Evolutionary conservation across 2,888 invertebrate species (phyloP).

Genomic region (Loripinus fragilis): DNA sequence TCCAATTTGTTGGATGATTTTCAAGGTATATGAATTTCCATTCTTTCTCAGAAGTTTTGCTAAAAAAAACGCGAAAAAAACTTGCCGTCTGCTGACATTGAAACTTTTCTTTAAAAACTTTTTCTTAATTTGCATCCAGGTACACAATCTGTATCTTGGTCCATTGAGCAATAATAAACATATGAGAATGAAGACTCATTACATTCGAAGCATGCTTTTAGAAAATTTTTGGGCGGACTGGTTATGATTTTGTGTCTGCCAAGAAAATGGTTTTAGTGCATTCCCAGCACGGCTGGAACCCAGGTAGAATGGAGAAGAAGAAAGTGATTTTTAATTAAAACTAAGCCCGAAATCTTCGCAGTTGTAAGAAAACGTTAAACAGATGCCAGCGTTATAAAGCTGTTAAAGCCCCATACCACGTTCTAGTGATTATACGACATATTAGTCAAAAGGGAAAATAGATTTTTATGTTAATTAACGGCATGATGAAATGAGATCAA

Average conservation of each 20-base stretch:
- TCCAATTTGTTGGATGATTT: too few relatives aligned
- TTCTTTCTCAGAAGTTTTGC: too few relatives aligned
- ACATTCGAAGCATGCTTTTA: constrained; percentile 4
- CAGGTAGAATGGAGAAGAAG: constrained; percentile 39
- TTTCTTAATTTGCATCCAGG: constrained; percentile 13
- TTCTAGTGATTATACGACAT: constrained; percentile 53
- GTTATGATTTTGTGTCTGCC: constrained; percentile 46
- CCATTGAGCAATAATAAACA: constrained; percentile 43
- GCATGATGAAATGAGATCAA: constrained; percentile 61
- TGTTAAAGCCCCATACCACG: constrained; percentile 49
- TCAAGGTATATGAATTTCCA: too few relatives aligned
- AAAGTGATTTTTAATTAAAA: constrained; percentile 64
- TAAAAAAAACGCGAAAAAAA: background rate
- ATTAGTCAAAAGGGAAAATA: constrained; percentile 56
- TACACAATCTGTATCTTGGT: constrained; percentile 40
- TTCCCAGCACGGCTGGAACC: constrained; percentile 52
- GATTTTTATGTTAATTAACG: constrained; percentile 59
- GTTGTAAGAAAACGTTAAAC: constrained; percentile 51
- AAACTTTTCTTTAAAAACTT: background rate
- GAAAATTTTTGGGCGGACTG: constrained; percentile 37
- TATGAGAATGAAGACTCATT: constrained; percentile 44
- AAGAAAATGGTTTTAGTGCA: constrained; percentile 51
- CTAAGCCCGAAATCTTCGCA: constrained; percentile 59
- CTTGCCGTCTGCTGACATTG: background rate
- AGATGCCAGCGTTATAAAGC: constrained; percentile 51